Evolutionary conservation across 2,113 vertebrate species (phyloP), one percentile per base, ranked within the genome.

Genomic region (Apodemus sylvaticus): DNA sequence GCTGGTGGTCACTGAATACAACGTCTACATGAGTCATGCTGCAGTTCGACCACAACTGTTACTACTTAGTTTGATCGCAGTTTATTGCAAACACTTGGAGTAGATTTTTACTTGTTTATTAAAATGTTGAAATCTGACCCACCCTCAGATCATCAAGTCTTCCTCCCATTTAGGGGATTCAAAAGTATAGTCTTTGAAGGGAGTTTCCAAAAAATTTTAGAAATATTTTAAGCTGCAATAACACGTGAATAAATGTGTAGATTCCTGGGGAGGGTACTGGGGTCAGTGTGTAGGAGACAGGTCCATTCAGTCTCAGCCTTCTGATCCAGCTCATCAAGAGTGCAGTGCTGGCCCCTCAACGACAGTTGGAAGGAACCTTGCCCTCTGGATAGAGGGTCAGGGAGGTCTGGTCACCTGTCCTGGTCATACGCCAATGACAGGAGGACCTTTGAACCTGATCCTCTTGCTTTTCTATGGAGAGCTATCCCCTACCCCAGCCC

Each of bases 151-250:
- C 19, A 91, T 48, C 77, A 76, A 14, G 53, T 78, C 24, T 91
- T 78, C 64, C 20, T 96, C 29, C 70, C 34, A 24, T 11, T 42
- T 93, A 88, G 58, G 60, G 42, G 12, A 92, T 89, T 90, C 70
- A 88, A 74, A 96, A 94, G 39, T 94, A 31, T 53, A 79, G 91
- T 91, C 62, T 95, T 97, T 91, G 29, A 92, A 89, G 48, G 79
- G 68, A 62, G 66, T 95, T 92, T 91, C 39, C 16, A 66, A 55
- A 79, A 48, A 48, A 34, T 68, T 93, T 29, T 71, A 95, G 88
- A 86, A 89, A 7, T 85, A 48, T 26, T 86, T 76, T 60, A 68
- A 85, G 34, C 78, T 55, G 1, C 17, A 45, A 24, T n/a, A 71
- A 22, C 42, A 22, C 45, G 4, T 24, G 26, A 86, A 62, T 94